Base-by-base conservation (phyloP, 2,888 invertebrate species). In the Ectropis crepuscularia region DNA sequence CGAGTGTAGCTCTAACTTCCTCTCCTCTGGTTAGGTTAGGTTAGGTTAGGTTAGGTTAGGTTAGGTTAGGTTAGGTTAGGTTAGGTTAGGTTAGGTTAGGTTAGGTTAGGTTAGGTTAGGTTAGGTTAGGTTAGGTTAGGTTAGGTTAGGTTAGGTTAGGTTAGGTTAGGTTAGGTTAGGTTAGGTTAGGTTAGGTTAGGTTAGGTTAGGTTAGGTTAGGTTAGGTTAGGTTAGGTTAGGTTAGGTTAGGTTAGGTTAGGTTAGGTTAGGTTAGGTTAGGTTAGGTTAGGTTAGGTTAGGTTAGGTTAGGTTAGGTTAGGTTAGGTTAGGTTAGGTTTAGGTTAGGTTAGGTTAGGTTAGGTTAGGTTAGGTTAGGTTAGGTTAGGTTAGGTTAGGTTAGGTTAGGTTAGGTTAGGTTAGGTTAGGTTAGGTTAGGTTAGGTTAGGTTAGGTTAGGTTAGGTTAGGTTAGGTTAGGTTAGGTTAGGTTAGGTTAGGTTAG, bases 241-340 rank as follows among this genome's bases (percentile, higher is more conserved):
- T 67, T 62, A 48, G 54, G 41, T 61, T 48, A 50, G 59, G 50
- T 61, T 48, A 48, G 53, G 54, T 65, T 65, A 65, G 61, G 65
- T 65, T 65, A 65, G 65, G 63, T 63, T 55, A 49, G 48, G 55
- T 65, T 65, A 61, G 61, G 61, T 65, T 61, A 63, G 67, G 61
- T 63, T 63, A 61, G 61, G 61, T 63, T 63, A 57, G 67, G 61
- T 67, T 63, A 67, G 67, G 67, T 67, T 67, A 67, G 67, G 67
- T 67, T 61, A 58, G 64, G 64, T 61, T 64, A 61, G 61, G 67
- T 67, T 67, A 67, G 67, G 64, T 67, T 64, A 60, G 66, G 59
- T 47, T 54, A 60, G 47, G 63, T 58, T 63, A 58, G 58, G 63
- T 59, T 64, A 59, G 59, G 64, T 59, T 64, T 64, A 64, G 64